A percentile compares a stretch with the other conserved stretches of the same genome.
phyloP scores from a whole-genome alignment of 2,797 vertebrate species.

The Cirrhinus mrigala region DNA sequence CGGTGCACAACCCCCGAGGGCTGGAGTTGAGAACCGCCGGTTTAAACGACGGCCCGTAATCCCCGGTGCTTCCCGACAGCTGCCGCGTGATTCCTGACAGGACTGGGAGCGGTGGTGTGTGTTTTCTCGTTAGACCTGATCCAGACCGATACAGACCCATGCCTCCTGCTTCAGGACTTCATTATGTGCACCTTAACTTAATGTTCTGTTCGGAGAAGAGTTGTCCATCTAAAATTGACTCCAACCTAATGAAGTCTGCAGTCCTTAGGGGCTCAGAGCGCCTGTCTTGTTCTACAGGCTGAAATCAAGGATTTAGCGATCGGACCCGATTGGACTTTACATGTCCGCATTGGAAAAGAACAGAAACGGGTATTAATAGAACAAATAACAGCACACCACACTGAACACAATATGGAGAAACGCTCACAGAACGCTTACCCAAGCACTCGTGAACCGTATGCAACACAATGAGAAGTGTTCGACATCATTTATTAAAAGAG shows the following conservation, averaged over 20 bases:
- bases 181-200: conserved; percentile 21
- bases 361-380: neutral
- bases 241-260: conserved; percentile 8
- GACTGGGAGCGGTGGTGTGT: conserved; percentile 20
- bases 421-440: neutral
- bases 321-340: neutral
- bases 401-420: neutral
- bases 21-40: too few species aligned
- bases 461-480: neutral
- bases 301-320: neutral
- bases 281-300: neutral
- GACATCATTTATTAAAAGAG: conserved; percentile 5
- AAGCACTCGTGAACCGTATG: neutral
- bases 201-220: neutral
- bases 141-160: conserved; percentile 52
- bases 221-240: conserved; percentile 17
- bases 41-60: neutral
- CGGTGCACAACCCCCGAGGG: too few species aligned
- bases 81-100: conserved; percentile 53
- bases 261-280: neutral
- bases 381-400: neutral
- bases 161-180: conserved; percentile 31
- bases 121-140: conserved; percentile 7
- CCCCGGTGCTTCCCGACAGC: neutral
- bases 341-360: neutral